Evolutionary conservation across 2,888 invertebrate species (phyloP).

Genomic region (Hirtodrosophila histrioides): DNA sequence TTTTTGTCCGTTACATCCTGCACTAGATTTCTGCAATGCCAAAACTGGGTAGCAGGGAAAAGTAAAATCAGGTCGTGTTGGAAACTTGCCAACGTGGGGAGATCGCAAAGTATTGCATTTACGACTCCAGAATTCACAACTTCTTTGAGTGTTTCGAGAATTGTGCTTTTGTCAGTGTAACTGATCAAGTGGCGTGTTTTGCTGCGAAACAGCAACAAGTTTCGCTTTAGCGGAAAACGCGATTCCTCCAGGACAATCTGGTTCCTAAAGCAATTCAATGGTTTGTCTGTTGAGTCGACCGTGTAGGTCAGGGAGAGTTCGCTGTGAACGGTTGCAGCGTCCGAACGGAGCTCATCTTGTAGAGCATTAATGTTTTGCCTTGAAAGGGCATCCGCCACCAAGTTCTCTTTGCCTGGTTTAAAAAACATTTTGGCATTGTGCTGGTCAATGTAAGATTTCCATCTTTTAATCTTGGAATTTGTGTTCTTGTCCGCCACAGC

Average conservation of each 20-base stretch:
- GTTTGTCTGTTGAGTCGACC: too few relatives aligned
- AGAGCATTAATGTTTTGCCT: slow-evolving; percentile 16
- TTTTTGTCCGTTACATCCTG: background rate
- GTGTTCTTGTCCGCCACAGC: slow-evolving; percentile 27
- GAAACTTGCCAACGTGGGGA: slow-evolving; percentile 1
- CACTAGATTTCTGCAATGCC: slow-evolving; percentile 10
- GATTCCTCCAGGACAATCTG: too few relatives aligned
- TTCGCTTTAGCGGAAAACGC: too few relatives aligned
- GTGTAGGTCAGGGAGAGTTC: background rate
- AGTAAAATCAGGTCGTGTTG: slow-evolving; percentile 2
- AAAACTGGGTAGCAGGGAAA: slow-evolving; percentile 9
- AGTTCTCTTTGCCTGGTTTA: slow-evolving; percentile 23
- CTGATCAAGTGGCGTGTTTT: too few relatives aligned
- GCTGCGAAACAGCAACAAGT: too few relatives aligned
- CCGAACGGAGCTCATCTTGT: slow-evolving; percentile 11
- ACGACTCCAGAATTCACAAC: too few relatives aligned
- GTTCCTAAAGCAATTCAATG: too few relatives aligned
- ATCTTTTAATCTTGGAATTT: slow-evolving; percentile 9
- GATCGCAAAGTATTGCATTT: background rate
- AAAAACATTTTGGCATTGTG: slow-evolving; percentile 13
- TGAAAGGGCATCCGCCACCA: slow-evolving; percentile 24
- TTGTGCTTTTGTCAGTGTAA: too few relatives aligned
- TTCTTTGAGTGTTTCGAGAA: too few relatives aligned
- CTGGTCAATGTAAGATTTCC: slow-evolving; percentile 7
- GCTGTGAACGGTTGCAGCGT: slow-evolving; percentile 15